Percentiles rank a stretch among this genome's conserved stretches.
phyloP scores from a whole-genome alignment of 2,888 invertebrate species.

The Emmelina monodactyla region DNA sequence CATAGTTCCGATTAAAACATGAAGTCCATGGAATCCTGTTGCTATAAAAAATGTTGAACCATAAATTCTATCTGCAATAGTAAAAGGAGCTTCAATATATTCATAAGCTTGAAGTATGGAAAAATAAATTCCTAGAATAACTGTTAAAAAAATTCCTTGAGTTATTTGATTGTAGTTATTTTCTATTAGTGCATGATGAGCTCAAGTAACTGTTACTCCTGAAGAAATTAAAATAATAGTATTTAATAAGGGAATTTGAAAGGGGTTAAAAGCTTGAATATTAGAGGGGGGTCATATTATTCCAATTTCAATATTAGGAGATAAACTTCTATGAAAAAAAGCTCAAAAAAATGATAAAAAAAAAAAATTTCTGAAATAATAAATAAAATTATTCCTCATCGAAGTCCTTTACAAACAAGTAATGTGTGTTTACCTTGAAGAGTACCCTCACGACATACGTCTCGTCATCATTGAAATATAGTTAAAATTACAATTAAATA shows the following conservation, averaged over 20 bases:
- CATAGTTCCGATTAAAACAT: conserved; percentile 69
- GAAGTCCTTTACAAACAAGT: conserved; percentile 65
- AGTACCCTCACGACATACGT: conserved; percentile 72
- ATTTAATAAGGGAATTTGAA: conserved; percentile 76
- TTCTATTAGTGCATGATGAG: conserved; percentile 41
- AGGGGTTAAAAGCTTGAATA: conserved; percentile 71
- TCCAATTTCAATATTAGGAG: conserved; percentile 45
- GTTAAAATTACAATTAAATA: conserved; percentile 50
- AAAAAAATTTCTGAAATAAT: conserved; percentile 73
- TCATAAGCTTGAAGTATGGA: conserved; percentile 72
- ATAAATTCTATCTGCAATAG: conserved; percentile 61
- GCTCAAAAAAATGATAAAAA: conserved; percentile 68
- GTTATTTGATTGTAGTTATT: conserved; percentile 39
- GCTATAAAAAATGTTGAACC: conserved; percentile 76
- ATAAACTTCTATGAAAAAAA: conserved; percentile 59
- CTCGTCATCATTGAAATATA: conserved; percentile 75
- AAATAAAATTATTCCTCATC: conserved; percentile 77
- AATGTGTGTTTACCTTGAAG: conserved; percentile 71
- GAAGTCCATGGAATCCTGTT: conserved; percentile 79
- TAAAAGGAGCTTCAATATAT: conserved; percentile 68
- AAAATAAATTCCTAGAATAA: conserved; percentile 65
- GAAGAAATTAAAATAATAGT: conserved; percentile 76
- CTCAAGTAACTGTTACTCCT: conserved; percentile 72
- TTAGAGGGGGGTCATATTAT: conserved; percentile 70
- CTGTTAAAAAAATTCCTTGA: conserved; percentile 48